Evolutionary conservation across 1,140 invertebrate genomes (phyloP).

Genomic region (Papilio dardanus): DNA sequence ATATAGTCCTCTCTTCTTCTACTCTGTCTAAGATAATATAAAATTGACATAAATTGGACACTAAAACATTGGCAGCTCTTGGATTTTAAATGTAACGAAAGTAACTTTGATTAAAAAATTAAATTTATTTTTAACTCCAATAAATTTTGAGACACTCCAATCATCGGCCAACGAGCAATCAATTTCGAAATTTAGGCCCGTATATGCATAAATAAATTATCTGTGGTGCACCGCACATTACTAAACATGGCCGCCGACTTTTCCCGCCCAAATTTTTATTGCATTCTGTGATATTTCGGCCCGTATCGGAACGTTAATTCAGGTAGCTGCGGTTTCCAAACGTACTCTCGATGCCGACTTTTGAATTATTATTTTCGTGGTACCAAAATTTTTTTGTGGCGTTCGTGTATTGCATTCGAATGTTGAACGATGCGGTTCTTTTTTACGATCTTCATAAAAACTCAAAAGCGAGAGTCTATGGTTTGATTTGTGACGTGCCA

Average conservation of each 20-base stretch:
- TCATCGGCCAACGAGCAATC: slow-evolving; percentile 2
- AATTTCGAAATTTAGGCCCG: slow-evolving; percentile 45
- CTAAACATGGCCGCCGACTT: slow-evolving; percentile 47
- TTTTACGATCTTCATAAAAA: slow-evolving; percentile 64
- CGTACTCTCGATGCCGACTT: slow-evolving; percentile 42
- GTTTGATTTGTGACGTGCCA: slow-evolving; percentile 67
- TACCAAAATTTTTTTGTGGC: slow-evolving; percentile 30
- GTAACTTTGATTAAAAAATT: slow-evolving; percentile 10
- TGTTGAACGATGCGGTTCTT: slow-evolving; percentile 40
- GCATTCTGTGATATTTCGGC: slow-evolving; percentile 57
- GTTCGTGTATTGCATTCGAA: slow-evolving; percentile 21
- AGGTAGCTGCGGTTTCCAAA: slow-evolving; percentile 65
- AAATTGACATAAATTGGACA: no score
- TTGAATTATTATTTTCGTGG: slow-evolving; percentile 36
- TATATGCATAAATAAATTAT: slow-evolving; percentile 56
- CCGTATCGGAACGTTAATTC: slow-evolving; percentile 70
- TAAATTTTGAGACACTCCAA: slow-evolving; percentile 9
- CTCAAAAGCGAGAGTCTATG: slow-evolving; percentile 61
- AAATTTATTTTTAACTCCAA: neutral
- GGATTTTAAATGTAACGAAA: neutral
- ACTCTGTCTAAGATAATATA: no score
- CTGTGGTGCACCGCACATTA: slow-evolving; percentile 48
- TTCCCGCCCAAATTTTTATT: slow-evolving; percentile 50
- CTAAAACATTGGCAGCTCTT: no score
- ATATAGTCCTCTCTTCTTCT: no score